Percentiles rank a stretch among this genome's conserved stretches.
Evolutionary conservation across 2,797 vertebrate species (phyloP).

Genomic region (Rhinella marina): DNA sequence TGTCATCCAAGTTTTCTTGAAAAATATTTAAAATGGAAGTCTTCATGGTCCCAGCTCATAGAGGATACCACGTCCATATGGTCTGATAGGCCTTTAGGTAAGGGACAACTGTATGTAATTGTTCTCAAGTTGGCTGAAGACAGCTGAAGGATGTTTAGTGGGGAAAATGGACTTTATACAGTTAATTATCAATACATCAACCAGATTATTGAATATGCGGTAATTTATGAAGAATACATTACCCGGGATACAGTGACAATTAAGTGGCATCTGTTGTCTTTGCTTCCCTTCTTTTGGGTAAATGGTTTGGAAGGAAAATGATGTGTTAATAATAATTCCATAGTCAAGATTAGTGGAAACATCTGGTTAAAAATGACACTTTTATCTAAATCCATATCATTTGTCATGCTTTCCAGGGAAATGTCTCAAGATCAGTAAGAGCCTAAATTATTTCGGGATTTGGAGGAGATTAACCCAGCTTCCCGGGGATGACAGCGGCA

Average conservation of each 20-base stretch:
- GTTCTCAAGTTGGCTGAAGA: too few relatives aligned
- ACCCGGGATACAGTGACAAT: too few relatives aligned
- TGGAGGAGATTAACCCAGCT: slow-evolving; percentile 58
- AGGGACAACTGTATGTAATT: too few relatives aligned
- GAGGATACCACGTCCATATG: too few relatives aligned
- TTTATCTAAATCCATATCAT: slow-evolving; percentile 40
- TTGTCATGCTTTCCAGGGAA: slow-evolving; percentile 57
- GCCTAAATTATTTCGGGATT: slow-evolving; percentile 59
- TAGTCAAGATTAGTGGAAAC: slow-evolving; percentile 8
- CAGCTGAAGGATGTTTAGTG: neutral
- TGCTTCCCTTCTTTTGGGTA: neutral
- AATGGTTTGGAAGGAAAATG: neutral
- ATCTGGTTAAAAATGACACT: slow-evolving; percentile 14
- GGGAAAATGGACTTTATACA: neutral
- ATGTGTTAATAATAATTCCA: slow-evolving; percentile 26
- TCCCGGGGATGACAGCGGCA: slow-evolving; percentile 46
- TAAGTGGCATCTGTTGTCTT: neutral
- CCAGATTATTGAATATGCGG: too few relatives aligned
- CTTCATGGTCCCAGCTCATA: too few relatives aligned
- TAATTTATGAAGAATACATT: neutral
- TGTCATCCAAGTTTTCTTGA: too few relatives aligned
- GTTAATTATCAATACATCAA: neutral
- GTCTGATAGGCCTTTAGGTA: too few relatives aligned
- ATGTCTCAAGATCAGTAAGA: slow-evolving; percentile 56
- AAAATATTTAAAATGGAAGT: too few relatives aligned